Percentiles rank a stretch among this genome's conserved stretches.
These are phyloP conservation scores for Propithecus perrieri DNA, from an alignment of 2,797 vertebrate genomes.

Conservation along the genomic window DNA sequence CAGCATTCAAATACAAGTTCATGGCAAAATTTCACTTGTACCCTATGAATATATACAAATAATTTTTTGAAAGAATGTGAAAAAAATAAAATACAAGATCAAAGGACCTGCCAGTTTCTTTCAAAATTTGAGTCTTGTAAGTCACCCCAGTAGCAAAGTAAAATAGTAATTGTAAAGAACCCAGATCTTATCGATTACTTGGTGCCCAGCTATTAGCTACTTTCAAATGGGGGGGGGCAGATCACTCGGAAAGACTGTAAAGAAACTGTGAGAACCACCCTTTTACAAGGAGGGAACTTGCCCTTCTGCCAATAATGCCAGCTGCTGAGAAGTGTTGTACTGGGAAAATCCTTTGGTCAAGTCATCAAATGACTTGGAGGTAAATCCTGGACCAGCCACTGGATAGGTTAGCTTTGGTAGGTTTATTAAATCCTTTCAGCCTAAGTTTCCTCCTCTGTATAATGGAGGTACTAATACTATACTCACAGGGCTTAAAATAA, in stretches of 20 bases:
- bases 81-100: not conserved
- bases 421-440: not conserved
- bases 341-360: not conserved
- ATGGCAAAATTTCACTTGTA: not conserved
- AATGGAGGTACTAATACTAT: not conserved
- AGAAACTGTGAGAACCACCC: not conserved
- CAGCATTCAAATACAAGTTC: not conserved
- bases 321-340: not conserved
- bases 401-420: not conserved
- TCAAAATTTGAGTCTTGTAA: not conserved
- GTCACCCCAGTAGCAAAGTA: not conserved
- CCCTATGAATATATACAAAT: not conserved
- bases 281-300: not conserved
- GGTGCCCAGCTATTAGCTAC: not conserved
- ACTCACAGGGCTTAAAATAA: not conserved
- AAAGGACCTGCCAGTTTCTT: not conserved
- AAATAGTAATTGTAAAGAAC: constrained; percentile 7
- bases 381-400: not conserved
- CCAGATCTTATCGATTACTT: not conserved
- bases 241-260: not conserved
- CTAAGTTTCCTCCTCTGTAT: not conserved
- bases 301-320: not conserved
- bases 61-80: not conserved
- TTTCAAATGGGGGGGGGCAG: not conserved
- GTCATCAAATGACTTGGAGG: not conserved